Conservation (phyloP, 2,888 invertebrate species). For the Andrena dorsata region DNA sequence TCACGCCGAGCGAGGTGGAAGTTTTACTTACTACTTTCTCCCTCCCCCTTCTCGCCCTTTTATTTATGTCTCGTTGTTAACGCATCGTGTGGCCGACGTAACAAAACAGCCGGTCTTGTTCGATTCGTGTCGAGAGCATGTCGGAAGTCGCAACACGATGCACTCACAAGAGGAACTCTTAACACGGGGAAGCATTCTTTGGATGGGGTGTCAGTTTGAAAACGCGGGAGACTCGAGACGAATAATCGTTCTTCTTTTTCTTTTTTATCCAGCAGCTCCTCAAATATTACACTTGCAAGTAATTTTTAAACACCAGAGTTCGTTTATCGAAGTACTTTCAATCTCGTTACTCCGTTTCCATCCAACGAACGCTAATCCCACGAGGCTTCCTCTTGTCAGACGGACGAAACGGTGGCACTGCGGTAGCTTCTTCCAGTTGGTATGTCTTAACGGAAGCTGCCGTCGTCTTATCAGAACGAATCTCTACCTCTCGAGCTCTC, state of each 20-base stretch:
- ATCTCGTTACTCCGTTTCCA: not conserved
- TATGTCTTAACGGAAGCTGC: not conserved
- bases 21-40: slow-evolving; percentile 64
- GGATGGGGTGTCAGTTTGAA: not conserved
- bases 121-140: slow-evolving; percentile 74
- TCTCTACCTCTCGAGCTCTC: not conserved
- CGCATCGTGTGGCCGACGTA: slow-evolving; percentile 56
- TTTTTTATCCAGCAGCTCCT: too few relatives aligned
- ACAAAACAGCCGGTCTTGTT: slow-evolving; percentile 44
- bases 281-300: too few relatives aligned
- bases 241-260: too few relatives aligned
- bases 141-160: slow-evolving; percentile 59
- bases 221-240: too few relatives aligned
- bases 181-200: not conserved
- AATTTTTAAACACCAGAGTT: too few relatives aligned
- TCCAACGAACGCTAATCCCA: not conserved
- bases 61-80: slow-evolving; percentile 67
- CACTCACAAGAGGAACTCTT: slow-evolving; percentile 1
- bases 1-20: slow-evolving; percentile 58
- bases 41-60: slow-evolving; percentile 24
- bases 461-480: not conserved
- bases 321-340: too few relatives aligned
- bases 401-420: slow-evolving; percentile 1
- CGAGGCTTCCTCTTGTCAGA: not conserved
- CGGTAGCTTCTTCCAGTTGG: slow-evolving; percentile 1